phyloP scores from a whole-genome alignment of 2,797 vertebrate genomes.

The Astyanax mexicanus region DNA sequence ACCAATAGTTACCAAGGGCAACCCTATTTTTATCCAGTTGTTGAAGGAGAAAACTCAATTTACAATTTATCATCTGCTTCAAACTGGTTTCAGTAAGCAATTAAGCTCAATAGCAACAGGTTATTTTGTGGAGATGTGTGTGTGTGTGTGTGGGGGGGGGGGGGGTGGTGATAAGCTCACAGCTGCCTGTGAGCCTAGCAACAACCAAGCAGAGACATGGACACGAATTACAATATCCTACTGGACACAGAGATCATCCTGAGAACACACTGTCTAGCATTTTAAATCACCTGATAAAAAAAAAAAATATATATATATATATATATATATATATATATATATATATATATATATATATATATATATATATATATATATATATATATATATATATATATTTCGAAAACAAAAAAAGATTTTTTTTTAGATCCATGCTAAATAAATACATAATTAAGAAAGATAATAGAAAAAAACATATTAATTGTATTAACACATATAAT shows the following conservation, averaged over 20 bases:
- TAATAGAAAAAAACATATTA: too few species aligned
- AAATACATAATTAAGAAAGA: too few species aligned
- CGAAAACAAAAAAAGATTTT: too few species aligned
- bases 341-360: too few species aligned
- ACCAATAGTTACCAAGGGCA: not conserved
- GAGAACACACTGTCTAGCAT: not conserved
- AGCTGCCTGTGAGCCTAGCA: conserved; percentile 43
- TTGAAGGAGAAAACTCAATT: not conserved
- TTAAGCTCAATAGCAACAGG: not conserved
- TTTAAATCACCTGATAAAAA: not conserved
- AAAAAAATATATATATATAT: too few species aligned
- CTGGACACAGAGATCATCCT: conserved; percentile 10
- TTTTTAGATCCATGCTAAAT: too few species aligned
- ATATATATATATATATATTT: too few species aligned
- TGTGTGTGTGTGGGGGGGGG: too few species aligned
- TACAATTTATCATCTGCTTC: not conserved
- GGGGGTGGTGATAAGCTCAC: not conserved
- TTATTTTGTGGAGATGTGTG: too few species aligned
- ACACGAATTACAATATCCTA: conserved; percentile 37
- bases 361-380: too few species aligned
- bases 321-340: too few species aligned
- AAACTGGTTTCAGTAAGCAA: not conserved
- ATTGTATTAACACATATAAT: not conserved
- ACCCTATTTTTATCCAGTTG: not conserved
- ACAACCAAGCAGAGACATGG: conserved; percentile 31